A percentile compares a stretch with the other conserved stretches of the same genome.
Conservation (phyloP, 2,113 vertebrate species). For the Synchiropus splendidus region DNA sequence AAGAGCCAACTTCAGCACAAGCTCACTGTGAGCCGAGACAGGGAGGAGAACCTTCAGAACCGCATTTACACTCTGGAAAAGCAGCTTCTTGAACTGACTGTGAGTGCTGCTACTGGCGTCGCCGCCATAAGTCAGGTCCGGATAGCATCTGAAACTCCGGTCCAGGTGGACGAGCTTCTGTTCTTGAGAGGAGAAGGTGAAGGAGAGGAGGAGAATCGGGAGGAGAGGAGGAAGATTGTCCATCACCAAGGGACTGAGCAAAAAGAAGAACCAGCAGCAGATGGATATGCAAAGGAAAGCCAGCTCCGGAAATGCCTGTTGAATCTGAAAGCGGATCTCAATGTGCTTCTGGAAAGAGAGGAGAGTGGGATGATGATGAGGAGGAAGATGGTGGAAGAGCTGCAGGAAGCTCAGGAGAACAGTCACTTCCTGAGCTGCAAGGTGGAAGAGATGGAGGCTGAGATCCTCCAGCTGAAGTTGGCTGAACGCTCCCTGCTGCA, state of each 20-base stretch:
- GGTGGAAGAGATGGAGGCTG: slow-evolving; percentile 63
- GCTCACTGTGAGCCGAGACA: slow-evolving; percentile 53
- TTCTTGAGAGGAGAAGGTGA: slow-evolving; percentile 52
- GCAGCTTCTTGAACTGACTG: slow-evolving; percentile 62
- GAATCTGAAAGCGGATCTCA: slow-evolving; percentile 55
- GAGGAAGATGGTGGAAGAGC: slow-evolving; percentile 42
- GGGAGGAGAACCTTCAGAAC: slow-evolving; percentile 58
- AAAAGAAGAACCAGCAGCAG: not conserved
- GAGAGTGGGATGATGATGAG: slow-evolving; percentile 44
- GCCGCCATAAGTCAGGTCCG: slow-evolving; percentile 16
- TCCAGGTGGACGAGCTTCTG: slow-evolving; percentile 21
- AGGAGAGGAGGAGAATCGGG: slow-evolving; percentile 51
- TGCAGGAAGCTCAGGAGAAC: slow-evolving; percentile 57
- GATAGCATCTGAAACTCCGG: slow-evolving; percentile 37
- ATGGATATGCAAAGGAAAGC: slow-evolving; percentile 6
- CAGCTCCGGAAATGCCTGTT: slow-evolving; percentile 10
- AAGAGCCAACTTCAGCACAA: slow-evolving; percentile 69
- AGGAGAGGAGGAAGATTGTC: slow-evolving; percentile 34
- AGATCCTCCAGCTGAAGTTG: slow-evolving; percentile 50
- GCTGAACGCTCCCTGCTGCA: slow-evolving; percentile 58
- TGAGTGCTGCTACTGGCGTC: slow-evolving; percentile 40
- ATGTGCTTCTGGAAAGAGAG: slow-evolving; percentile 54
- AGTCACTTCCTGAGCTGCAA: slow-evolving; percentile 52
- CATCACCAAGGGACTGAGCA: slow-evolving; percentile 6
- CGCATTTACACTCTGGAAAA: slow-evolving; percentile 68